phyloP scores from a whole-genome alignment of 2,888 invertebrate genomes.

The Clanis bilineata region DNA sequence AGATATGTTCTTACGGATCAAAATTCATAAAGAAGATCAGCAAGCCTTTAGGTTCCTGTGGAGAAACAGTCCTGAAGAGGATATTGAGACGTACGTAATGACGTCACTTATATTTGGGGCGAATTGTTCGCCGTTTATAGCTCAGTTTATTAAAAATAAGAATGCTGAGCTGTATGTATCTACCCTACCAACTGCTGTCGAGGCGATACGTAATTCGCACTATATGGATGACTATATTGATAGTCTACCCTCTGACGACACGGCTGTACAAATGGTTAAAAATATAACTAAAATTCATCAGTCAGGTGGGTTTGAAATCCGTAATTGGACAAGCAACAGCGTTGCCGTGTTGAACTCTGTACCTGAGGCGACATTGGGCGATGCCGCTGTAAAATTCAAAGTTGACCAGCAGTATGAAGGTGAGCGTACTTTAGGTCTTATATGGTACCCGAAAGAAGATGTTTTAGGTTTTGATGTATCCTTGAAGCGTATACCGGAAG shows the following conservation, averaged over 20 bases:
- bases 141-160: not conserved
- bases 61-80: too few relatives aligned
- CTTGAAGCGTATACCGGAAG: slow-evolving; percentile 23
- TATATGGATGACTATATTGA: not conserved
- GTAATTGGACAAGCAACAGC: not conserved
- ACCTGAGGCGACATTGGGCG: not conserved
- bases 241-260: not conserved
- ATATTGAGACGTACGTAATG: too few relatives aligned
- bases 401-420: slow-evolving; percentile 20
- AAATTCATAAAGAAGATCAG: too few relatives aligned
- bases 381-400: slow-evolving; percentile 28
- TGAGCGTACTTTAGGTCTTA: slow-evolving; percentile 30
- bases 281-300: not conserved
- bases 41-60: too few relatives aligned
- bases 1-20: too few relatives aligned
- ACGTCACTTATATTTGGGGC: too few relatives aligned
- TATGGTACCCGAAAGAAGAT: slow-evolving; percentile 31
- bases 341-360: not conserved
- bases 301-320: not conserved
- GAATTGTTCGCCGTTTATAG: not conserved
- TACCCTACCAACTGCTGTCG: not conserved
- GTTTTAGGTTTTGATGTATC: slow-evolving; percentile 29
- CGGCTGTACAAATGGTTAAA: not conserved
- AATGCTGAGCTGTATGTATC: not conserved
- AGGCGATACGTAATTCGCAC: not conserved